Evolutionary conservation across 2,113 vertebrate genomes (phyloP), one percentile per base, ranked within the genome.

Genomic region (Phylloscopus whistleri): DNA sequence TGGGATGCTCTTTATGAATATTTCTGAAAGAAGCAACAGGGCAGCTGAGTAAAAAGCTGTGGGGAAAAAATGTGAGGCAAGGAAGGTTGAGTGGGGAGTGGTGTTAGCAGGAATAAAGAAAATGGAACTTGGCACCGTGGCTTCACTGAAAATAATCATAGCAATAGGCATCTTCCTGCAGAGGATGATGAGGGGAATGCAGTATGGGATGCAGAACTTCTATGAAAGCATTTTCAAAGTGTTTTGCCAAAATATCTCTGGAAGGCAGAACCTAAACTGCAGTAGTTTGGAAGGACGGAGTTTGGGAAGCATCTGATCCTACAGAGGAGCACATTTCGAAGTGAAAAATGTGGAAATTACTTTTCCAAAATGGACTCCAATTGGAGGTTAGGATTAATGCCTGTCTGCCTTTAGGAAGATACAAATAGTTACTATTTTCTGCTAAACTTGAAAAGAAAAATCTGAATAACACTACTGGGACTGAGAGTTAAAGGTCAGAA

Each of bases 401-500:
- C 7, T 30, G 19, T 64, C 77, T 93, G 84, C 85, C 75, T 92
- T 76, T n/a, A 73, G 80, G 68, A 90, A 53, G 89, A 64, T 41
- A 43, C 82, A 95, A 86, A 91, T 81, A 67, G 91, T 92, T 91
- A 37, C 81, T 76, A 39, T 90, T 94, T 95, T 93, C 62, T 93
- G 73, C 69, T 93, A 79, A 91, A 63, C 56, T 88, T 86, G 68
- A 78, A 53, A 55, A 82, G 87, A 81, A 90, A 74, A 95, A 87
- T 89, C 78, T 20, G 75, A 74, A 68, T 91, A 93, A 74, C n/a
- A 37, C 95, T 91, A 27, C 70, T 84, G 94, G 94, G 96, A 93
- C 60, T 73, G 80, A 88, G 92, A 95, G 69, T 59, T 95, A 96
- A 93, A 97, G 96, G 93, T 97, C 92, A 96, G 84, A 95, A 92